These are phyloP conservation scores for Macquaria ambigua DNA, from an alignment of 2,113 vertebrate genomes.

Conservation along the genomic window DNA sequence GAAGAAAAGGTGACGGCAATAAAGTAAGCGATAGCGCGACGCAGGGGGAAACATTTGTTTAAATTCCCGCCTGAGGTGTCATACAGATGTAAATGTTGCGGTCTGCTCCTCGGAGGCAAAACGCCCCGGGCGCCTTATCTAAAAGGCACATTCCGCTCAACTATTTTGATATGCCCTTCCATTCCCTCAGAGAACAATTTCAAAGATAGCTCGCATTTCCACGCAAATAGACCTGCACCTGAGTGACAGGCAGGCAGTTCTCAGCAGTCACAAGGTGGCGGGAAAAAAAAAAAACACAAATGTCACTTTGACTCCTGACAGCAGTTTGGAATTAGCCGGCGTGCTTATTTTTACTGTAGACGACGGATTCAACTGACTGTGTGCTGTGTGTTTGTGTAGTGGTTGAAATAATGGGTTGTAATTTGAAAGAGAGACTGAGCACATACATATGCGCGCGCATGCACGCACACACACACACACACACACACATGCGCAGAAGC, in stretches of 20 bases:
- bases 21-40: slow-evolving; percentile 51
- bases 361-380: slow-evolving; percentile 25
- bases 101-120: slow-evolving; percentile 64
- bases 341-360: slow-evolving; percentile 48
- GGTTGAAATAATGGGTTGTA: slow-evolving; percentile 65
- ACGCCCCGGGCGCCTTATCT: slow-evolving; percentile 67
- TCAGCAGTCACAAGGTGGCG: slow-evolving; percentile 26
- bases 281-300: slow-evolving; percentile 32
- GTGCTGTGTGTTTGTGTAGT: slow-evolving; percentile 24
- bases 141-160: slow-evolving; percentile 70
- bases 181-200: slow-evolving; percentile 65
- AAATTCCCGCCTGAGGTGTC: slow-evolving; percentile 75
- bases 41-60: slow-evolving; percentile 71
- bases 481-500: neutral
- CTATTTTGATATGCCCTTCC: slow-evolving; percentile 70
- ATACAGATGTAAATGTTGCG: slow-evolving; percentile 74
- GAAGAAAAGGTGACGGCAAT: slow-evolving; percentile 19
- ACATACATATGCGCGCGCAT: neutral
- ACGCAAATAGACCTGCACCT: slow-evolving; percentile 50
- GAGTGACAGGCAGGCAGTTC: slow-evolving; percentile 68
- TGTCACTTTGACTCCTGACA: slow-evolving; percentile 60
- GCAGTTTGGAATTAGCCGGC: slow-evolving; percentile 56
- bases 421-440: slow-evolving; percentile 54
- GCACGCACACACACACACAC: neutral
- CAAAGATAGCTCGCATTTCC: slow-evolving; percentile 70